These are phyloP conservation scores for Sebastes reedi DNA, from an alignment of 2,797 vertebrate genomes.

Conservation along the genomic window DNA sequence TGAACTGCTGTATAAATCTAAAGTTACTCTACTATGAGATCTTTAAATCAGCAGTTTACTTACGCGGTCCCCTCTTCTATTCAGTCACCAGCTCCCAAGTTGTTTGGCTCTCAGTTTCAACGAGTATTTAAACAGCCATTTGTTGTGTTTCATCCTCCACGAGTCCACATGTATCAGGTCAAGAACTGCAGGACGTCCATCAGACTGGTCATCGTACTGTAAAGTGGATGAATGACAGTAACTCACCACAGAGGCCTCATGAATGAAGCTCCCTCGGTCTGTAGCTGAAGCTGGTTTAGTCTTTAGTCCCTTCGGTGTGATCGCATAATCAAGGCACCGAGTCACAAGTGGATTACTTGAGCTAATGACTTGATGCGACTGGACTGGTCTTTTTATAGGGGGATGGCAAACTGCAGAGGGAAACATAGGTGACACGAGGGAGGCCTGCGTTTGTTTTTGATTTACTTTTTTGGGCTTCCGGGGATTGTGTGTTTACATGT, in stretches of 20 bases:
- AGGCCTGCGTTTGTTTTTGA: constrained; percentile 2
- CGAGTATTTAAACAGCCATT: constrained; percentile 44
- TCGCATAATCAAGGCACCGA: constrained; percentile 62
- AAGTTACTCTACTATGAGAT: not conserved
- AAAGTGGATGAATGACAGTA: not conserved
- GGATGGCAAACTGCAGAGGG: constrained; percentile 29
- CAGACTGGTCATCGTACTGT: constrained; percentile 9
- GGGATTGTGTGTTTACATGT: not conserved
- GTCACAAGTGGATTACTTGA: constrained; percentile 77
- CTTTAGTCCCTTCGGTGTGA: constrained; percentile 55
- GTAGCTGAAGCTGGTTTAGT: constrained; percentile 47
- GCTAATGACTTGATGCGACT: constrained; percentile 81
- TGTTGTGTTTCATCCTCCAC: constrained; percentile 58
- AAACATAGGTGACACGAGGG: not conserved
- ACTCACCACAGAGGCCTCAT: constrained; percentile 30
- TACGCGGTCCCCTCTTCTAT: constrained; percentile 53
- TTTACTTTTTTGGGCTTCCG: not conserved
- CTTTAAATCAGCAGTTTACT: constrained; percentile 34
- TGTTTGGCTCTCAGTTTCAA: constrained; percentile 28
- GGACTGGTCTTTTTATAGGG: constrained; percentile 62
- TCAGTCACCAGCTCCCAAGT: constrained; percentile 53
- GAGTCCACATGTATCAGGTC: constrained; percentile 34
- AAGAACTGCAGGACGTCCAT: not conserved
- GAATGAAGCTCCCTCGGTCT: constrained; percentile 13
- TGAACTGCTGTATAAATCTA: not conserved